Conservation (phyloP, 2,797 vertebrate species). For the Urocyon cinereoargenteus region DNA sequence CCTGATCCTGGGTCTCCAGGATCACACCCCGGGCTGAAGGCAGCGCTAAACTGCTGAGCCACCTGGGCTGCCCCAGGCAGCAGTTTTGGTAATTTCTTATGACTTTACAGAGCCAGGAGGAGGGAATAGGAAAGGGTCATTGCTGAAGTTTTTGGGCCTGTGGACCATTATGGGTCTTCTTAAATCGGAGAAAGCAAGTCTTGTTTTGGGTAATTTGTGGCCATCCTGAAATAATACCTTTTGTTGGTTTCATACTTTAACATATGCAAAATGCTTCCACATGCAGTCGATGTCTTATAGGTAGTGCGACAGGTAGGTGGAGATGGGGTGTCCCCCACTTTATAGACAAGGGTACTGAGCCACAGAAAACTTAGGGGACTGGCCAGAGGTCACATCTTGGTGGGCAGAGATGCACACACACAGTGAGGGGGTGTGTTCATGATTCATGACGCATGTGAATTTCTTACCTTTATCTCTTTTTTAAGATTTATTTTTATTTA, state of each 20-base stretch:
- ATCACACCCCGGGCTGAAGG: too few relatives aligned
- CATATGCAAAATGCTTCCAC: not conserved
- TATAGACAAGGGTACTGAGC: not conserved
- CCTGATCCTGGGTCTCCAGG: too few relatives aligned
- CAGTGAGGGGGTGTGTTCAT: not conserved
- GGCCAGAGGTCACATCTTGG: rapidly evolving
- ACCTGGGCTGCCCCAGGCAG: too few relatives aligned
- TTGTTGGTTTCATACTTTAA: not conserved
- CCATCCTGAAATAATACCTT: not conserved
- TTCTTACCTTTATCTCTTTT: not conserved
- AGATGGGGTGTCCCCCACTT: not conserved
- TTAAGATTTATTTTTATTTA: not conserved
- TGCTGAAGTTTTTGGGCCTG: not conserved
- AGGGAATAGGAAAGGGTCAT: not conserved
- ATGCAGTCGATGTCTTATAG: not conserved
- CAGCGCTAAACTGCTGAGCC: too few relatives aligned
- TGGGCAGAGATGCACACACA: rapidly evolving
- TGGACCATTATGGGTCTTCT: not conserved
- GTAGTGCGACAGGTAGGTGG: not conserved
- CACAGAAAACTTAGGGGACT: not conserved
- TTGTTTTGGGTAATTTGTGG: not conserved
- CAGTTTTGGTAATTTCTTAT: not conserved
- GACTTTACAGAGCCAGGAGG: not conserved
- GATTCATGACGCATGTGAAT: not conserved
- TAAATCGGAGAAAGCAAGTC: not conserved